Conservation (phyloP, 2,113 vertebrate genomes). For the Paracanthobrama guichenoti region DNA sequence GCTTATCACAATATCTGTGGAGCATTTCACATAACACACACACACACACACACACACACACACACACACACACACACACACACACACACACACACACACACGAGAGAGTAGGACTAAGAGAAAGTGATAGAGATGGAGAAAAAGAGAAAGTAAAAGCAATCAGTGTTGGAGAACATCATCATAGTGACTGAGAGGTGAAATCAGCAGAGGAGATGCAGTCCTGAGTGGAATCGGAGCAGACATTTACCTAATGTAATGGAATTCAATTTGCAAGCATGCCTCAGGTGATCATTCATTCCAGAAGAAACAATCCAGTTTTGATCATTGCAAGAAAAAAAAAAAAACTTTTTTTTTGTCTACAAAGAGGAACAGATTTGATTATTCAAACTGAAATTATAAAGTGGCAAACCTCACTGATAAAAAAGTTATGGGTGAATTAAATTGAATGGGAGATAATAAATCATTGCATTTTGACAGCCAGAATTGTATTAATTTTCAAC, state of each 20-base stretch:
- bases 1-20: constrained; percentile 49
- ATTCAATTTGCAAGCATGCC: constrained; percentile 29
- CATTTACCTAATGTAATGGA: constrained; percentile 40
- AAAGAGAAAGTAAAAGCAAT: constrained; percentile 43
- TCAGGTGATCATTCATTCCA: constrained; percentile 42
- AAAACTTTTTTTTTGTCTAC: not conserved
- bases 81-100: not conserved
- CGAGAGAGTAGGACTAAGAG: constrained; percentile 40
- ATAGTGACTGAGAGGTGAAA: constrained; percentile 39
- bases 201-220: constrained; percentile 9
- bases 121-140: constrained; percentile 29
- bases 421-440: constrained; percentile 13
- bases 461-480: constrained; percentile 2
- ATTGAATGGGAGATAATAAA: constrained; percentile 9
- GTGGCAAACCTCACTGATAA: not conserved
- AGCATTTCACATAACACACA: not conserved
- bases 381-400: constrained; percentile 14
- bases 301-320: constrained; percentile 23
- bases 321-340: not conserved
- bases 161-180: constrained; percentile 39
- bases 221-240: constrained; percentile 34
- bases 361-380: constrained; percentile 1
- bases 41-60: constrained; percentile 16
- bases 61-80: not conserved
- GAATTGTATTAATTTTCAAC: not conserved